Base-by-base conservation (phyloP, 2,113 vertebrate species). In the Lepisosteus osseus region DNA sequence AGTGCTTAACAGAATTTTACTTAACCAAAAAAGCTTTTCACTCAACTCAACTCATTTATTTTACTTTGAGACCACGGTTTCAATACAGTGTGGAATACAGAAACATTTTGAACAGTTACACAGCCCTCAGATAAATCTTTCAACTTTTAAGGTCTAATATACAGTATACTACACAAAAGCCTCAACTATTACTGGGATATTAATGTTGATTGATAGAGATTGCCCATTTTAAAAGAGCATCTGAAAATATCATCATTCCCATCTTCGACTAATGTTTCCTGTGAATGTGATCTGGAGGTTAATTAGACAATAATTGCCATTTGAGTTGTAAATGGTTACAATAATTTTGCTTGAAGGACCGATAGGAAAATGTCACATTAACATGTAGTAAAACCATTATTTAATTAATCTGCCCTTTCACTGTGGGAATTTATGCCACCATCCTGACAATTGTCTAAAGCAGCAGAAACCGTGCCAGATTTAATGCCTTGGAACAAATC, bases 281-380 rank as follows among this genome's bases (percentile, higher is more conserved):
- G 54, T 44, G 47, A 51, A 61, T 80, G 65, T 15, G 40, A 74
- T 72, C 71, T 75, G 7, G 15, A 70, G 77, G 79, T 84, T 87
- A 87, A 86, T 73, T 54, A 84, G 77, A 76, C 76, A 64, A 80
- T 80, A 83, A 87, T 80, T 86, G 80, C 72, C 74, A 79, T 86
- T 86, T 85, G 77, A 83, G 77, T 67, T 76, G 72, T 76, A 75
- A 85, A 81, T 78, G 74, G 76, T 84, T 75, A 68, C 72, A 77
- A 78, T 86, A 82, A 80, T 76, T 80, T 72, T 77, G 77, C 75
- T 68, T 70, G 63, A 75, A 56, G 76, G 74, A 68, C 51, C 68
- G 68, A 72, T 54, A 61, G 56, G 72, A 62, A 88, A 90, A 87
- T 89, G 86, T 87, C 83, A 87, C 82, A 87, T 84, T 87, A 83